Evolutionary conservation across 2,888 invertebrate genomes (phyloP).

Genomic region (Ennomos fuscantarius): DNA sequence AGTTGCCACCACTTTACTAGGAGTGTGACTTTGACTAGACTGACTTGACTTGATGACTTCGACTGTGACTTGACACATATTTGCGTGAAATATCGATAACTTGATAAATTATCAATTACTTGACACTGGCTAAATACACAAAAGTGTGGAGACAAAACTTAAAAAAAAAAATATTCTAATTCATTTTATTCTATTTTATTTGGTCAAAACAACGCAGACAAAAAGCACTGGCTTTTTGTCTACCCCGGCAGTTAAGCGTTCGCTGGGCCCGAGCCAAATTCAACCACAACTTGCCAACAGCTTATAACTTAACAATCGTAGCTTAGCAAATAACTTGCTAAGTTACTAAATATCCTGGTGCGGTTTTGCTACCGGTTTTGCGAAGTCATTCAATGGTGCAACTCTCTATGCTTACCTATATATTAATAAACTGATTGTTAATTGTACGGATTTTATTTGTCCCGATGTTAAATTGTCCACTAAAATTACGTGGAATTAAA

Average conservation of each 20-base stretch:
- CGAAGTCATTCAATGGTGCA: conserved; percentile 3
- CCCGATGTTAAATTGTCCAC: no score
- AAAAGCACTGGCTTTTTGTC: conserved; percentile 44
- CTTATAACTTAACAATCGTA: conserved; percentile 46
- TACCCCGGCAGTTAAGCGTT: conserved; percentile 37
- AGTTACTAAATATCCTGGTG: conserved; percentile 23
- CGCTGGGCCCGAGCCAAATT: conserved; percentile 42
- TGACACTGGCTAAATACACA: no score
- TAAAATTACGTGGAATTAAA: no score
- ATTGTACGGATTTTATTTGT: no score
- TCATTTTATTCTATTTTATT: neutral
- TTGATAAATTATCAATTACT: no score
- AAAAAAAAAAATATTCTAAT: no score
- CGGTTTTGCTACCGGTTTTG: conserved; percentile 28
- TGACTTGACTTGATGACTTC: no score
- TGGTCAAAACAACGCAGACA: conserved; percentile 36
- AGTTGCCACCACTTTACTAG: no score
- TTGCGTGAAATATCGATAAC: no score
- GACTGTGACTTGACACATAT: no score
- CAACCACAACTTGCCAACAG: conserved; percentile 41
- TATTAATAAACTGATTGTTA: neutral
- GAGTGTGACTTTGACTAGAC: no score
- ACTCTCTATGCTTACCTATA: conserved; percentile 2
- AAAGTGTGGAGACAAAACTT: no score
- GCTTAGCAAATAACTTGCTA: conserved; percentile 43